Conservation (phyloP, 2,888 invertebrate genomes). For the Neocrepidodera transversa region DNA sequence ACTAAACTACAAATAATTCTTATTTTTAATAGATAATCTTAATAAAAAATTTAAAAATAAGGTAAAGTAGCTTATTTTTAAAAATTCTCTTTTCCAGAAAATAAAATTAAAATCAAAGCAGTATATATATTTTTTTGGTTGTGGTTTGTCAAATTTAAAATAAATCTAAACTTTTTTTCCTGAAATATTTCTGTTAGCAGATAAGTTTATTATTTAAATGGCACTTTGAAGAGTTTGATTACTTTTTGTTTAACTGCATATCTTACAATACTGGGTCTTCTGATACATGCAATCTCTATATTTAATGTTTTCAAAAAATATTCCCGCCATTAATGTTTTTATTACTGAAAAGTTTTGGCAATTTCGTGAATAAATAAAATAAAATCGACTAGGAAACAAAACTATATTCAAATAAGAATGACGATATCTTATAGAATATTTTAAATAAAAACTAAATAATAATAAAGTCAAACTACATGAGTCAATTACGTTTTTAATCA, state of each 20-base stretch:
- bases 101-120: not conserved
- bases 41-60: not conserved
- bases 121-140: no score
- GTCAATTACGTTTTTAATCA: not conserved
- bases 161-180: not conserved
- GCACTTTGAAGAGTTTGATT: not conserved
- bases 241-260: not conserved
- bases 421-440: no score
- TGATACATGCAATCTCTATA: constrained; percentile 27
- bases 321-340: not conserved
- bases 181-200: not conserved
- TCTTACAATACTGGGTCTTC: constrained; percentile 6
- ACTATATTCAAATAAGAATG: no score
- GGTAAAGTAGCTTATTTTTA: not conserved
- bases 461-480: no score
- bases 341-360: not conserved
- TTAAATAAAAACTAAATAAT: no score
- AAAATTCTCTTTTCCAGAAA: not conserved
- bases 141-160: not conserved
- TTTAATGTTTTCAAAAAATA: constrained; percentile 6
- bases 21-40: not conserved
- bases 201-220: constrained; percentile 4
- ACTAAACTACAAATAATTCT: constrained; percentile 1
- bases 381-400: no score
- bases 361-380: no score